Evolutionary conservation across 1,140 invertebrate species (phyloP).

Genomic region (Marisa cornuarietis): DNA sequence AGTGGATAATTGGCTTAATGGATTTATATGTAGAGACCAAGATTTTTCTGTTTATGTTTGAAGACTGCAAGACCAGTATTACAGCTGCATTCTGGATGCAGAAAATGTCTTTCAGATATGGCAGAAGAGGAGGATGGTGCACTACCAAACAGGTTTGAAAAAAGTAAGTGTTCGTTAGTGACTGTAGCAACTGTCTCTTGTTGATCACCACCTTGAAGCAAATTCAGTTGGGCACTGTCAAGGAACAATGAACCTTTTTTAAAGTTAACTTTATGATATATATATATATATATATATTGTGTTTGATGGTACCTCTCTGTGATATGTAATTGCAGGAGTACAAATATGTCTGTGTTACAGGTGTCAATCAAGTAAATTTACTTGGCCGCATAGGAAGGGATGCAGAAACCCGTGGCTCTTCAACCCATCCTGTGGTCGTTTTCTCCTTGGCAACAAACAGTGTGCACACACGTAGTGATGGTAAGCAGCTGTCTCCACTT

Average conservation of each 20-base stretch:
- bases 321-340: neutral
- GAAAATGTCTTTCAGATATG: neutral
- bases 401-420: slow-evolving; percentile 83
- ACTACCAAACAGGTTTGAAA: neutral
- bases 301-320: neutral
- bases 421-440: slow-evolving; percentile 85
- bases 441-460: slow-evolving; percentile 85
- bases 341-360: slow-evolving; percentile 70
- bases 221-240: no score
- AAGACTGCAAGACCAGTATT: neutral
- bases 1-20: no score
- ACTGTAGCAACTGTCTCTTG: neutral
- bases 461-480: slow-evolving; percentile 22
- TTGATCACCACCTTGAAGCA: neutral
- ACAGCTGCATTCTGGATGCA: neutral
- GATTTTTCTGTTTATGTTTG: no score
- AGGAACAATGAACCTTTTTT: neutral
- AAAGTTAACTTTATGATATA: neutral
- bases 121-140: neutral
- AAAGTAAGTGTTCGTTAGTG: neutral
- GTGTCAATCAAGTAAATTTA: slow-evolving; percentile 86
- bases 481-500: no score
- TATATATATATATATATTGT: neutral
- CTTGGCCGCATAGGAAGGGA: slow-evolving; percentile 87
- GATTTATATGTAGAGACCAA: no score